Base-by-base conservation (phyloP, 2,797 vertebrate species). In the Pelodytes ibericus region DNA sequence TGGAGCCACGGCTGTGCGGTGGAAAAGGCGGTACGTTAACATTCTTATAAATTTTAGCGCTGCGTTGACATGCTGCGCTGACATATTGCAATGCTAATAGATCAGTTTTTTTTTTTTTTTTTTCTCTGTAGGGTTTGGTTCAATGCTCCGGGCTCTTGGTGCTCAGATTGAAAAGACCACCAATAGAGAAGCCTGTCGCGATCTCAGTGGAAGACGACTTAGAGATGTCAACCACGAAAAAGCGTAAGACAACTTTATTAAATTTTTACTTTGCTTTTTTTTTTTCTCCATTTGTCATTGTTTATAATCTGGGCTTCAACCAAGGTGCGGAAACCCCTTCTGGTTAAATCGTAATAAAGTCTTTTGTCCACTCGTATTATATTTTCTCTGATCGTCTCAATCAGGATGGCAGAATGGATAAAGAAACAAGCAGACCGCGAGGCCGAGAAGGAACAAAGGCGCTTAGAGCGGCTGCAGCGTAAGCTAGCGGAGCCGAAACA, bases 131-230 rank as follows among this genome's bases (percentile, higher is more conserved):
- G 97, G 97, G 3, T 99, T 99, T 44, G 97, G 97, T 26, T 99
- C 97, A 4, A 99, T 99, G 97, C 93, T 99, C 53, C 89, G 97
- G 71, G 97, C 96, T 0, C 94, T 99, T 0, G 97, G 97, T 3
- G 97, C 97, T 53, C 97, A 99, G 87, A 99, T 99, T 20, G 97
- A 99, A 85, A 99, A 99, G 89, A 99, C 97, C 0, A 99, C 97
- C 0, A 99, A 99, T 65, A 89, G 97, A 0, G 97, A 98, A 85
- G 97, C 97, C 0, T 99, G 97, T 77, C 88, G 96, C 61, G 97
- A 99, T 31, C 93, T 99, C 82, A 99, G 97, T 2, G 97, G 97
- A 0, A 91, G 97, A 2, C 91, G 97, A 5, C 93, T 99, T 4
- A 82, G 97, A 51, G 97, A 99, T 36, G 97, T 99, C 80, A 99